Conservation (phyloP, 2,113 vertebrate species). For the Myotis brandtii region DNA sequence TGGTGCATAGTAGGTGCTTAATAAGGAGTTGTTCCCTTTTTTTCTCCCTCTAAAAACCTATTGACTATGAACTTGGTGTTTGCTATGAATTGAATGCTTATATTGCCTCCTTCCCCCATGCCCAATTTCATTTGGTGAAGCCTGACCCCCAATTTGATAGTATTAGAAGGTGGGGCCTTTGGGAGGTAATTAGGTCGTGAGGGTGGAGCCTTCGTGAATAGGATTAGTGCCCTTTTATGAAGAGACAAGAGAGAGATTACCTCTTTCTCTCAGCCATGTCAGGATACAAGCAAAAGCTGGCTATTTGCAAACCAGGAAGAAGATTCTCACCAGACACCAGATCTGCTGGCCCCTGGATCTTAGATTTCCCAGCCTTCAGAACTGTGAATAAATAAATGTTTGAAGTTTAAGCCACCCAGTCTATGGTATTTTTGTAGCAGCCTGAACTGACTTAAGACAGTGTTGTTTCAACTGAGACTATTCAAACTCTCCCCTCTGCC, state of each 20-base stretch:
- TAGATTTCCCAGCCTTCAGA: not conserved
- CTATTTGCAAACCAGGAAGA: not conserved
- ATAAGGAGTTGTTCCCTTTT: not conserved
- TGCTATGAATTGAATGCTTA: not conserved
- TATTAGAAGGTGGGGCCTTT: not conserved
- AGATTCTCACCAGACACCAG: not conserved
- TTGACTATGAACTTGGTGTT: not conserved
- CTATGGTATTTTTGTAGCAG: not conserved
- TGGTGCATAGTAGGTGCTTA: not conserved
- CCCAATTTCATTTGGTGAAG: not conserved
- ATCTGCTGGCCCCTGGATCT: not conserved
- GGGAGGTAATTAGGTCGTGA: not conserved
- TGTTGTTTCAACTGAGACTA: not conserved
- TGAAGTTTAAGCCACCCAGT: not conserved
- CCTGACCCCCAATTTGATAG: not conserved
- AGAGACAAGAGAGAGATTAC: not conserved
- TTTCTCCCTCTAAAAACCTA: not conserved
- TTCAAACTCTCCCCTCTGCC: not conserved
- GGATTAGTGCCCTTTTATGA: not conserved
- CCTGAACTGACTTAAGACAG: fast-evolving
- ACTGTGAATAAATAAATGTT: not conserved
- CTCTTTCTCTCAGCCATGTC: not conserved
- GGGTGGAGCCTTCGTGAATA: not conserved
- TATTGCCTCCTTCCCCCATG: not conserved
- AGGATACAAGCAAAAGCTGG: not conserved